Percentiles rank a stretch among this genome's conserved stretches.
These are phyloP conservation scores for Drosophila macrospina DNA, from an alignment of 2,888 invertebrate genomes.

Conservation along the genomic window DNA sequence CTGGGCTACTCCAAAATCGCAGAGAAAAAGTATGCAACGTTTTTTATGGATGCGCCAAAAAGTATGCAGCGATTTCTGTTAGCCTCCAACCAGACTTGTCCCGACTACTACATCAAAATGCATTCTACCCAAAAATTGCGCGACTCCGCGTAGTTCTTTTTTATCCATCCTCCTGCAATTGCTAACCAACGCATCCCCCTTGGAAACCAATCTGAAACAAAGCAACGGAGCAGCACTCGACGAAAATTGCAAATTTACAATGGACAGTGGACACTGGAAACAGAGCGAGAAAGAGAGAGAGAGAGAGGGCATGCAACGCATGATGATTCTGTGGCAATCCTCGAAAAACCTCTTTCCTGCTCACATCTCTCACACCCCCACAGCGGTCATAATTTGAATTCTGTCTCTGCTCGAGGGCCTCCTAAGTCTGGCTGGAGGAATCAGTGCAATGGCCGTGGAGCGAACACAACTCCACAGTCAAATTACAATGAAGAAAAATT, in stretches of 20 bases:
- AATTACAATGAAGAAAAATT: conserved; percentile 80
- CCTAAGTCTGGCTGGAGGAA: conserved; percentile 41
- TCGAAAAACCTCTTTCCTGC: neutral
- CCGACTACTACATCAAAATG: conserved; percentile 75
- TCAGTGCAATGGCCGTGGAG: conserved; percentile 63
- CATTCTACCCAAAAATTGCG: conserved; percentile 70
- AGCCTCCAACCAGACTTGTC: conserved; percentile 41
- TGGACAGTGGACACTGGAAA: conserved; percentile 46
- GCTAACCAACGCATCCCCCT: neutral
- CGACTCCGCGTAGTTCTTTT: conserved; percentile 35
- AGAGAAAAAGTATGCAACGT: conserved; percentile 30
- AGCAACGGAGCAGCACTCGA: conserved; percentile 65
- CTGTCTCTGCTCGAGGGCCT: conserved; percentile 38
- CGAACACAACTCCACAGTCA: conserved; percentile 38
- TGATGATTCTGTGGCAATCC: conserved; percentile 37
- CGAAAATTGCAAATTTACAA: conserved; percentile 79
- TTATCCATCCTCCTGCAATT: neutral
- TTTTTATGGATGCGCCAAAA: conserved; percentile 24
- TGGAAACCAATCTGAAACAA: conserved; percentile 65
- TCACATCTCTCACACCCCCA: neutral
- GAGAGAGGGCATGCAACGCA: conserved; percentile 34
- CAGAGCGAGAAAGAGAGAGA: too few species aligned
- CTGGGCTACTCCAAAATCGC: conserved; percentile 2
- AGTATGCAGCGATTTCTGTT: conserved; percentile 39
- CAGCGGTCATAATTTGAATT: conserved; percentile 70